Evolutionary conservation across 2,113 vertebrate genomes (phyloP).

Genomic region (Dasyprocta punctata): DNA sequence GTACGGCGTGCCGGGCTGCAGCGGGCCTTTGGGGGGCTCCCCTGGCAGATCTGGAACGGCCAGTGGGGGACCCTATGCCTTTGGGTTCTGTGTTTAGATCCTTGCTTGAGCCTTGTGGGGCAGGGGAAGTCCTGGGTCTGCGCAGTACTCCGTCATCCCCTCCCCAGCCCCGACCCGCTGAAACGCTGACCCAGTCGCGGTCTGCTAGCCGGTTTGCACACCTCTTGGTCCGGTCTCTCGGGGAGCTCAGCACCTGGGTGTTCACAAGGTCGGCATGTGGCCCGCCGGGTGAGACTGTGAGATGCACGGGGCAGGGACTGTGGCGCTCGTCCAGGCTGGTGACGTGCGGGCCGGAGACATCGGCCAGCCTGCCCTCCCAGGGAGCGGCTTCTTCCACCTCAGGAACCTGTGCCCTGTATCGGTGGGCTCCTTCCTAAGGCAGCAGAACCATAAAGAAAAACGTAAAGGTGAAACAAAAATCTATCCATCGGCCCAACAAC

Average conservation of each 20-base stretch:
- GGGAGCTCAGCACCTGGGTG: neutral
- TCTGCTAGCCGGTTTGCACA: neutral
- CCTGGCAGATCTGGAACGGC: neutral
- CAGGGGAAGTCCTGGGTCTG: neutral
- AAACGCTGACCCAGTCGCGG: neutral
- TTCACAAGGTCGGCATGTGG: neutral
- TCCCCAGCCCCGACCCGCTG: neutral
- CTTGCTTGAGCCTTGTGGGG: neutral
- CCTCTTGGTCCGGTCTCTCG: neutral
- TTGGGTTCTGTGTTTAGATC: neutral
- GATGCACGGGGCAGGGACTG: neutral
- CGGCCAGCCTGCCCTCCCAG: neutral
- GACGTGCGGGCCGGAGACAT: neutral
- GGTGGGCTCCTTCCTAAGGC: neutral
- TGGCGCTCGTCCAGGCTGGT: neutral
- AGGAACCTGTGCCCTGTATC: neutral
- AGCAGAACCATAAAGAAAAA: neutral
- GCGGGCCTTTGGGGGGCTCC: neutral
- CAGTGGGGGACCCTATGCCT: neutral
- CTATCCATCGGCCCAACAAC: neutral
- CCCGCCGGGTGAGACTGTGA: neutral
- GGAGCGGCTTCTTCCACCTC: neutral
- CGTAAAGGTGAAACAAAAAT: neutral
- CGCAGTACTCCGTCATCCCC: neutral
- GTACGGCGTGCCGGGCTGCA: neutral